A percentile compares a stretch with the other conserved stretches of the same genome.
phyloP scores from a whole-genome alignment of 2,888 invertebrate species.

The Melolontha melolontha region DNA sequence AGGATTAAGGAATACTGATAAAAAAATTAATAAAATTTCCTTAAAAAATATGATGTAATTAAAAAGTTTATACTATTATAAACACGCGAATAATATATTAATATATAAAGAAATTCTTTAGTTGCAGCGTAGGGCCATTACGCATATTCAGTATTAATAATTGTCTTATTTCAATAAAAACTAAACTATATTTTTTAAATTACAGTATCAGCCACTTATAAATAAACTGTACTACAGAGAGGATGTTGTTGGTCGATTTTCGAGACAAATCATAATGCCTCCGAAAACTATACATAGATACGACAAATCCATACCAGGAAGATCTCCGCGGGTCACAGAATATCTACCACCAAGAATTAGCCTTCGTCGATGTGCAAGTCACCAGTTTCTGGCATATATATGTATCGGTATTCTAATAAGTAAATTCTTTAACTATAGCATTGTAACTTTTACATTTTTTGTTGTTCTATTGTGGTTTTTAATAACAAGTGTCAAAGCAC shows the following conservation, averaged over 20 bases:
- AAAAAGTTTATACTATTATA: too few species aligned
- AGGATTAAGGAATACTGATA: too few species aligned
- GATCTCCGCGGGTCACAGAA: constrained; percentile 69
- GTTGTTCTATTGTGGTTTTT: constrained; percentile 66
- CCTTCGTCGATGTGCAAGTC: constrained; percentile 75
- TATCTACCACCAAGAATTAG: constrained; percentile 77
- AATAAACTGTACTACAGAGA: constrained; percentile 73
- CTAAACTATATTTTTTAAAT: constrained; percentile 50
- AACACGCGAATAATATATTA: too few species aligned
- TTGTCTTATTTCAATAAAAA: too few species aligned
- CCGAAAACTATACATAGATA: constrained; percentile 74
- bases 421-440: constrained; percentile 69
- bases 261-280: constrained; percentile 73
- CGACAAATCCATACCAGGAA: constrained; percentile 71
- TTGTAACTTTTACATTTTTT: constrained; percentile 62
- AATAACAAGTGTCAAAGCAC: constrained; percentile 68
- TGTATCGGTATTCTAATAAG: constrained; percentile 68
- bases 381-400: constrained; percentile 71
- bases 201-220: constrained; percentile 79
- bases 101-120: too few species aligned
- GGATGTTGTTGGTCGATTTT: constrained; percentile 73
- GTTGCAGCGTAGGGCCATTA: too few species aligned
- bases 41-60: too few species aligned
- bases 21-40: too few species aligned
- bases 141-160: too few species aligned